Base-by-base conservation (phyloP, 2,797 vertebrate genomes). In the Lagorchestes hirsutus region DNA sequence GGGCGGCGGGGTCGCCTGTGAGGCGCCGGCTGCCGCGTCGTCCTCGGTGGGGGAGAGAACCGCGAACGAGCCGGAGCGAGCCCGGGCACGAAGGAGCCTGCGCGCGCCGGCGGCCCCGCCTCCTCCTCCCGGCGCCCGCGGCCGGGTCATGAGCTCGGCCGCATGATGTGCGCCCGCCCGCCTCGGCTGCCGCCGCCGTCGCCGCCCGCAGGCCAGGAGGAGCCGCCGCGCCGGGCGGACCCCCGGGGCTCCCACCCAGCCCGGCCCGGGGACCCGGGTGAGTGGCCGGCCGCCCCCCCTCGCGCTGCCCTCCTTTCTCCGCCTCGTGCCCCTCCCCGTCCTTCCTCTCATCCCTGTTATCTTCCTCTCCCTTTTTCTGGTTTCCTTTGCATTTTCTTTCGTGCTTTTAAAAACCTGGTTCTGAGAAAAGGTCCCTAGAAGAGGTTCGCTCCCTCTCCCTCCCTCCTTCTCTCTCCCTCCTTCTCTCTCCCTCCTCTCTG, bases 111-210 rank as follows among this genome's bases (percentile, higher is more conserved):
- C 4, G 28, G 90, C 50, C 90, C 90, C 18, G 90, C 50, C 90
- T n/a, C 90, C 50, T 52, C 90, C 90, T 55, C 90, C 52, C 24
- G 95, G 92, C 67, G 90, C 40, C 94, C 54, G 91, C 94, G 93
- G 97, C 92, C 55, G 56, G 97, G 97, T 93, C 98, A 97, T 97
- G 98, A 94, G 91, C 94, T 94, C 93, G 57, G 97, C 95, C 93
- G 97, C 97, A 98, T 96, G 97, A 98, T 98, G 97, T 93, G 93
- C 91, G 93, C 93, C 94, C 90, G 96, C 93, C 93, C 90, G 97
- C 97, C 91, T 87, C 95, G 93, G 97, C 96, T 95, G 95, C 54
- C 95, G 94, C 95, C 94, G 93, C 90, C 96, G 95, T 57, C 95
- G 96, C 92, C 96, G 96, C 93, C 74, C 96, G 96, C 96, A 6